phyloP scores from a whole-genome alignment of 2,113 vertebrate species.

The Platichthys stellatus region DNA sequence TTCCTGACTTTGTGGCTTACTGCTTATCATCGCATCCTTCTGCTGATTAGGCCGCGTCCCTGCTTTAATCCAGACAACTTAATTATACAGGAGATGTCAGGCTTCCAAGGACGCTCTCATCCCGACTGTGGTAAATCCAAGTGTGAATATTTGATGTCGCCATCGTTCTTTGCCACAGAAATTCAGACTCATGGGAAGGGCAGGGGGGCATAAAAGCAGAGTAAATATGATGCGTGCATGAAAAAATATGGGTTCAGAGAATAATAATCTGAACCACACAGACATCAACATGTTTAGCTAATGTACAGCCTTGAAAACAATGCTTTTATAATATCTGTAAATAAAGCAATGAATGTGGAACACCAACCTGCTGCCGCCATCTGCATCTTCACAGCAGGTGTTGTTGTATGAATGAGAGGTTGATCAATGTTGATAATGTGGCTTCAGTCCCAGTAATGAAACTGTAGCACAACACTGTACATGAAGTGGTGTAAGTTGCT shows the following conservation, averaged over 20 bases:
- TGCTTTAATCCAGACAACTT: constrained; percentile 73
- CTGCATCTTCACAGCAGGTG: constrained; percentile 52
- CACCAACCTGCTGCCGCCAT: constrained; percentile 29
- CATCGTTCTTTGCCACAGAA: constrained; percentile 36
- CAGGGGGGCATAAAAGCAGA: constrained; percentile 27
- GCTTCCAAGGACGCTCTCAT: constrained; percentile 64
- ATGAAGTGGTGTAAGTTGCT: constrained; percentile 59
- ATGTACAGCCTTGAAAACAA: no score
- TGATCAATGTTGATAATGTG: constrained; percentile 51
- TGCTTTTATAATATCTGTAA: constrained; percentile 1
- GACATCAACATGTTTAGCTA: not conserved
- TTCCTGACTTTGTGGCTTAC: constrained; percentile 68
- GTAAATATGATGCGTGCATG: constrained; percentile 22
- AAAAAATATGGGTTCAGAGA: constrained; percentile 18
- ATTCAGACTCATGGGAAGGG: constrained; percentile 30
- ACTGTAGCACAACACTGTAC: constrained; percentile 32
- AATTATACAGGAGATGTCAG: constrained; percentile 79
- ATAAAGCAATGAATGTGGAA: not conserved
- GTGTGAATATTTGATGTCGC: constrained; percentile 70
- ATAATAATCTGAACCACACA: constrained; percentile 10
- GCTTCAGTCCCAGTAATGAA: constrained; percentile 51
- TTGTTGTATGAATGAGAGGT: constrained; percentile 3
- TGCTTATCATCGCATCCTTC: constrained; percentile 72
- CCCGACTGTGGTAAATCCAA: constrained; percentile 48
- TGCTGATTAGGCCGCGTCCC: constrained; percentile 71